Conservation (phyloP, 2,113 vertebrate species). For the Lampris incognitus region DNA sequence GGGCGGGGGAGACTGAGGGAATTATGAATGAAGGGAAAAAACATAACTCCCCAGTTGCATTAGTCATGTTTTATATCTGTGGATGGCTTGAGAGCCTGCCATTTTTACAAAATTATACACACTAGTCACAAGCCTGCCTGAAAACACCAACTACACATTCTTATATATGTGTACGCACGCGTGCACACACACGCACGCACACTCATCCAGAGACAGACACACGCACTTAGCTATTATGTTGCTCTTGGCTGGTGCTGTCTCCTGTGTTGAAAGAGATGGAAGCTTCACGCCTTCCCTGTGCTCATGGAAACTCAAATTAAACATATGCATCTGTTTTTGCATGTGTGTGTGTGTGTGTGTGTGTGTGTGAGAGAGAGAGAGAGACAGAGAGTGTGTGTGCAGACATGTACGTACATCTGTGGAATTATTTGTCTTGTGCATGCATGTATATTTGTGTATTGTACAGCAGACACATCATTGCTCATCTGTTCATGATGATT, state of each 20-base stretch:
- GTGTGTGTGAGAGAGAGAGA: background rate
- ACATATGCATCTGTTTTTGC: slow-evolving; percentile 32
- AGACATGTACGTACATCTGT: slow-evolving; percentile 10
- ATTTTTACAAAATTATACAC: slow-evolving; percentile 48
- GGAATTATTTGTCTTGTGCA: slow-evolving; percentile 17
- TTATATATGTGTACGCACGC: background rate
- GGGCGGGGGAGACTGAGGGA: background rate
- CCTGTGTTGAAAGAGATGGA: slow-evolving; percentile 37
- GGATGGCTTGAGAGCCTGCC: slow-evolving; percentile 42
- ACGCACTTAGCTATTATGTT: slow-evolving; percentile 44
- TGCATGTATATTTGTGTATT: background rate
- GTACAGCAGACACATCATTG: slow-evolving; percentile 11
- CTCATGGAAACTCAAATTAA: slow-evolving; percentile 67
- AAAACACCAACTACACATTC: slow-evolving; percentile 18
- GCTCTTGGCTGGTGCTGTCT: slow-evolving; percentile 54
- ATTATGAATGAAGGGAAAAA: background rate
- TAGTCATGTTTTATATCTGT: slow-evolving; percentile 55
- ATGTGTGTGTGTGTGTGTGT: slow-evolving; percentile 19
- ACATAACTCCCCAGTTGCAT: slow-evolving; percentile 29
- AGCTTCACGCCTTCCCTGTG: slow-evolving; percentile 33
- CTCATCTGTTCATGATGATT: slow-evolving; percentile 7
- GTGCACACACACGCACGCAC: slow-evolving; percentile 11
- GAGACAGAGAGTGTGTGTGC: background rate
- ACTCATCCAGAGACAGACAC: slow-evolving; percentile 19
- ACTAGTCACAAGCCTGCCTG: slow-evolving; percentile 26